Evolutionary conservation across 2,797 vertebrate genomes (phyloP), one percentile per base, ranked within the genome.

Genomic region (Taeniopygia guttata): DNA sequence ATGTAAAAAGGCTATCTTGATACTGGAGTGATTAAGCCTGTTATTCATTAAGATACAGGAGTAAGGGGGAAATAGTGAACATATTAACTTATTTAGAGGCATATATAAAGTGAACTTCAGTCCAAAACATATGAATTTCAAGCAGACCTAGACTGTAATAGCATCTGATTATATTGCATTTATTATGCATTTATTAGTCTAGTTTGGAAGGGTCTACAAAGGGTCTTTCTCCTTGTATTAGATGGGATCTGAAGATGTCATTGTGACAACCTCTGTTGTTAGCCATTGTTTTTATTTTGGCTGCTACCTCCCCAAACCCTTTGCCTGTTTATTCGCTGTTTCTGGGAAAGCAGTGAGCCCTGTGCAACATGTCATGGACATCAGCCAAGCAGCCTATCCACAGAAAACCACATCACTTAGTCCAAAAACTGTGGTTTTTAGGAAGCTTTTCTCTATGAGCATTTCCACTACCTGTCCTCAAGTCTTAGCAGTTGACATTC

Each of bases 1-100:
- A 81, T 94, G 56, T 93, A 93, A 89, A 90, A 96, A 96, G 88
- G 79, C 83, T 66, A 81, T 95, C 95, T 95, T 70, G 92, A 96
- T 95, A 90, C 70, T 54, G 29, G 36, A 89, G 83, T 93, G 94
- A 97, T 96, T 96, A 91, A 78, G 62, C 49, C 85, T 95, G 95
- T 95, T 93, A 88, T 95, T 97, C 94, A 90, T 96, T 90, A 93
- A 68, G 67, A 86, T 81, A 82, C 66, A 80, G 90, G 85, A 87
- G 58, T 82, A 70, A 59, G 72, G 45, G 87, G 80, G 56, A 85
- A 84, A 60, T 38, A 89, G 77, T 59, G 85, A 84, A 63, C 80
- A 82, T n/a, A 73, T 72, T 64, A 72, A 72, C 70, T 81, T 78
- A 80, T 93, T 93, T 86, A 74, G 91, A 90, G 34, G 51, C 45